phyloP scores from a whole-genome alignment of 2,797 vertebrate species.

The Ptychobarbus kaznakovi region DNA sequence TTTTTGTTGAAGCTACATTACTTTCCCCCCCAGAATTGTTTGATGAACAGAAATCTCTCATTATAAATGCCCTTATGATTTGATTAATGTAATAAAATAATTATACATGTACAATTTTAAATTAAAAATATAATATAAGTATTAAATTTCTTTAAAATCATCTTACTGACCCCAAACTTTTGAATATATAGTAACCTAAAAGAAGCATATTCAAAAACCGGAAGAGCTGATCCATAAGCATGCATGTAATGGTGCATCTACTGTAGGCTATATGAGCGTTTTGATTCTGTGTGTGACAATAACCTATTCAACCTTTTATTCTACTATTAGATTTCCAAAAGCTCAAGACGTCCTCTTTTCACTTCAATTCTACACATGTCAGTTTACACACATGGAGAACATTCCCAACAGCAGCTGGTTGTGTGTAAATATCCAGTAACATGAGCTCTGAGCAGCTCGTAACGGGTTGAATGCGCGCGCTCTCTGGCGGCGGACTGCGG shows the following conservation, averaged over 20 bases:
- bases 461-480: constrained; percentile 49
- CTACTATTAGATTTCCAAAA: background rate
- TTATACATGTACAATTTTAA: background rate
- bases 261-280: background rate
- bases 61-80: background rate
- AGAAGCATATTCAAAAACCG: background rate
- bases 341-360: background rate
- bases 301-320: background rate
- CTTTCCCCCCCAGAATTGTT: background rate
- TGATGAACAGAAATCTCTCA: background rate
- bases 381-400: background rate
- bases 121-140: too few species aligned
- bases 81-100: background rate
- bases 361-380: background rate
- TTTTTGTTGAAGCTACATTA: background rate
- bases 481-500: constrained; percentile 67
- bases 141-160: background rate
- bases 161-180: too few species aligned
- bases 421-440: background rate
- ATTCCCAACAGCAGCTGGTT: constrained; percentile 2
- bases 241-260: background rate
- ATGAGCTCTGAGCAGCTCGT: background rate
- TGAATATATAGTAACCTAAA: too few species aligned
- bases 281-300: background rate
- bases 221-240: background rate